Conservation (phyloP, 37 sponge, comb jelly and placozoan genomes). For the Axinella damicornis region DNA sequence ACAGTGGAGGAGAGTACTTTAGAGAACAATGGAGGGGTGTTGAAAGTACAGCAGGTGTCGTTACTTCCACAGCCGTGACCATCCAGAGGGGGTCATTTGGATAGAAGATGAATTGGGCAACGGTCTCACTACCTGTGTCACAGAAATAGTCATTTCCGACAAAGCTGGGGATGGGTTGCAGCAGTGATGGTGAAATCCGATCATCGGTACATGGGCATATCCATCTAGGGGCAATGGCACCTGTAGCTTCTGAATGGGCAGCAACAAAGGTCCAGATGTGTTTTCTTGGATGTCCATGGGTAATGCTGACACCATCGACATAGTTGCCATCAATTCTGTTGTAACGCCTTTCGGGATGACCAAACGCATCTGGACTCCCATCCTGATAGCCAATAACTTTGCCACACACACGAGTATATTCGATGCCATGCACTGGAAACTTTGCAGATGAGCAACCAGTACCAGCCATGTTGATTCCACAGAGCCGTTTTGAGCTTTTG, state of each 20-base stretch:
- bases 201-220: neutral
- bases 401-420: no score
- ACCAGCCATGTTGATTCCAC: no score
- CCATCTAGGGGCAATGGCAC: neutral
- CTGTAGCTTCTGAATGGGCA: neutral
- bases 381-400: no score
- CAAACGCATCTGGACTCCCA: neutral
- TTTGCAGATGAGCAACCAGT: no score
- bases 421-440: no score
- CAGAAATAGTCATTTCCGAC: constrained; percentile 17
- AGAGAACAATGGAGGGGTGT: constrained; percentile 1
- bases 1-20: neutral
- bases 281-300: neutral
- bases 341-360: neutral
- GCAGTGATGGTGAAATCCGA: neutral
- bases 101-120: neutral
- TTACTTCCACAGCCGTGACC: neutral
- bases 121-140: neutral
- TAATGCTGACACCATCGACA: constrained; percentile 27
- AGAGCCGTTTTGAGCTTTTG: no score
- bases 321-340: neutral
- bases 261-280: constrained; percentile 24
- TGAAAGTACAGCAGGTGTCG: neutral
- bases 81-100: neutral
- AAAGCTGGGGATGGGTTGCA: neutral